Evolutionary conservation across 2,113 vertebrate species (phyloP), one percentile per base, ranked within the genome.

Genomic region (Antennarius striatus): DNA sequence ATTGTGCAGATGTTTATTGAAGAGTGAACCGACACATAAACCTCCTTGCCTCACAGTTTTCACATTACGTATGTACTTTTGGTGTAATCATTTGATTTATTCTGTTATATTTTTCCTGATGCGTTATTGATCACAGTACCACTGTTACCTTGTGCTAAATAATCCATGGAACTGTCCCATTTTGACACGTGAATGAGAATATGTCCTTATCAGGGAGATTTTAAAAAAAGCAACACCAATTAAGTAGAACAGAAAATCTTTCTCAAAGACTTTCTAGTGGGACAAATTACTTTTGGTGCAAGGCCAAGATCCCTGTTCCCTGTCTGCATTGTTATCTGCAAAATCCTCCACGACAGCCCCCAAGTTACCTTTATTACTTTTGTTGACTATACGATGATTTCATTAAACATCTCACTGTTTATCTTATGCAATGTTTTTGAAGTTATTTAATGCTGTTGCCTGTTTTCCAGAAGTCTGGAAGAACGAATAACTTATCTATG

Each of bases 401-500:
- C 32, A 4, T 36, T 6, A 56, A 57, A 5, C 11, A n/a, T 63
- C 22, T 6, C 9, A 11, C 7, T 61, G 16, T 55, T 7, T 7
- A 30, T 51, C 45, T 65, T 4, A 61, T 55, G 4, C 30, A 59
- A 22, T 15, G 32, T 9, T 57, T 51, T 57, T 46, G 36, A 60
- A 63, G 1, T 67, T 72, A 58, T 40, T 81, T 63, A 28, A 65
- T 54, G 42, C 15, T 36, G 4, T 48, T 53, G 5, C 43, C 51
- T 67, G 11, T 30, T 60, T 17, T 40, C 10, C 22, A n/a, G 30
- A 48, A 16, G 7, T 9, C 48, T 32, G 42, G 9, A 45, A 63
- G 30, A 69, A 62, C 59, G 40, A 64, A 22, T 68, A 59, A 51
- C 17, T 5, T 70, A 7, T 66, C 10, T 84, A 6, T 88, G 80